phyloP scores from a whole-genome alignment of 2,113 vertebrate genomes.

The Phrynocephalus versicolor region DNA sequence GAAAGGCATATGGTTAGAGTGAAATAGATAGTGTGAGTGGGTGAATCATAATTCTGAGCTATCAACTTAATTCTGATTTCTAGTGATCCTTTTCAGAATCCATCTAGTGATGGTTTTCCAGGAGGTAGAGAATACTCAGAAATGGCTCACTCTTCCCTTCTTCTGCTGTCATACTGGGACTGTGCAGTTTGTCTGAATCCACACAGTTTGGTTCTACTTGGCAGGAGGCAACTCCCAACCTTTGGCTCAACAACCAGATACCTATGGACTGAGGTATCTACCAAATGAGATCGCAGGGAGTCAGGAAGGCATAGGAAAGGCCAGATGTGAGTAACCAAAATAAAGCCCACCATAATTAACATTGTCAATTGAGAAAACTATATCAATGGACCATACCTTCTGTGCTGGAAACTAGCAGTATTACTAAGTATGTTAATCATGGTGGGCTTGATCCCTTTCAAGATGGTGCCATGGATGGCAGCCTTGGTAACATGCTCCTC shows the following conservation, averaged over 20 bases:
- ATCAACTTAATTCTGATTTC: too few species aligned
- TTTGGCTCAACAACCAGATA: constrained; percentile 71
- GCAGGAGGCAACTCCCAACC: too few species aligned
- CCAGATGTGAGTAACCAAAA: background rate
- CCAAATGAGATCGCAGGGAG: constrained; percentile 50
- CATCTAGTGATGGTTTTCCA: too few species aligned
- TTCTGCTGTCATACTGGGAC: too few species aligned
- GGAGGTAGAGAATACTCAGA: too few species aligned
- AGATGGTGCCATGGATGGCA: too few species aligned
- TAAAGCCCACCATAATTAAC: background rate
- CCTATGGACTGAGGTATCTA: constrained; percentile 67
- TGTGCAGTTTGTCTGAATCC: too few species aligned
- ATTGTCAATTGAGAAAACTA: background rate
- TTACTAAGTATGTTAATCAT: background rate
- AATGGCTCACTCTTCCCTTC: too few species aligned
- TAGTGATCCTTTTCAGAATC: too few species aligned
- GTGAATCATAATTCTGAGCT: constrained; percentile 77
- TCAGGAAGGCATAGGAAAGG: constrained; percentile 32
- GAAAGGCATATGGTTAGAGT: constrained; percentile 74
- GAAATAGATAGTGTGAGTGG: constrained; percentile 79
- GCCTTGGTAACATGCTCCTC: too few species aligned
- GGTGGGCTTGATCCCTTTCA: too few species aligned
- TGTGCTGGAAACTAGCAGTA: background rate
- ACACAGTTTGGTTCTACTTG: too few species aligned
- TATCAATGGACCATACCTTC: background rate